Conservation (phyloP, 2,113 vertebrate species). For the Thermophis baileyi region DNA sequence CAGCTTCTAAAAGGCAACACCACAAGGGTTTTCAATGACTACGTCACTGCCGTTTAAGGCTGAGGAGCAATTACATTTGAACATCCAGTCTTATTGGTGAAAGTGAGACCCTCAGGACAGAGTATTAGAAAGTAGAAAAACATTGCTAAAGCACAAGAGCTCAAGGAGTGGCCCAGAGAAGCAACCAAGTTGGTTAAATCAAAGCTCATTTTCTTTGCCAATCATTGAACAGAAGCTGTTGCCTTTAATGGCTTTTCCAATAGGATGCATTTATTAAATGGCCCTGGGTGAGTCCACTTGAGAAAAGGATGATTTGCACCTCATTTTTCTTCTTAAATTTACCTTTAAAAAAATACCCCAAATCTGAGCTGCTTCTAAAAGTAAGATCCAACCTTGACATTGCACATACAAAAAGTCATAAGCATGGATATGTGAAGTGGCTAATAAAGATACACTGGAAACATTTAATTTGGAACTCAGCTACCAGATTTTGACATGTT, state of each 20-base stretch:
- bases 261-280: not conserved
- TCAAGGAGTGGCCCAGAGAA: not conserved
- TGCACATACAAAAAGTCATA: not conserved
- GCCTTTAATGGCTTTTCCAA: not conserved
- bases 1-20: not conserved
- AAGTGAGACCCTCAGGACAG: not conserved
- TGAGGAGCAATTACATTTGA: not conserved
- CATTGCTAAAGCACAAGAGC: not conserved
- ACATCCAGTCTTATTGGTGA: constrained; percentile 2
- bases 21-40: constrained; percentile 22
- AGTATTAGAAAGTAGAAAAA: not conserved
- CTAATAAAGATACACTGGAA: not conserved
- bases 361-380: not conserved
- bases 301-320: not conserved
- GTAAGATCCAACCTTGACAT: not conserved
- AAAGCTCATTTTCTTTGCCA: not conserved
- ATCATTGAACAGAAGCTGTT: not conserved
- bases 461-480: not conserved
- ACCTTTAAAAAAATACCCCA: not conserved
- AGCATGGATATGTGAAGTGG: not conserved
- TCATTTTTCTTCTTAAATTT: not conserved
- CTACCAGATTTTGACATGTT: not conserved
- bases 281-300: not conserved
- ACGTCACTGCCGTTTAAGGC: constrained; percentile 2
- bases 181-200: not conserved